These are phyloP conservation scores for Chionis minor DNA, from an alignment of 2,113 vertebrate genomes.

Conservation along the genomic window DNA sequence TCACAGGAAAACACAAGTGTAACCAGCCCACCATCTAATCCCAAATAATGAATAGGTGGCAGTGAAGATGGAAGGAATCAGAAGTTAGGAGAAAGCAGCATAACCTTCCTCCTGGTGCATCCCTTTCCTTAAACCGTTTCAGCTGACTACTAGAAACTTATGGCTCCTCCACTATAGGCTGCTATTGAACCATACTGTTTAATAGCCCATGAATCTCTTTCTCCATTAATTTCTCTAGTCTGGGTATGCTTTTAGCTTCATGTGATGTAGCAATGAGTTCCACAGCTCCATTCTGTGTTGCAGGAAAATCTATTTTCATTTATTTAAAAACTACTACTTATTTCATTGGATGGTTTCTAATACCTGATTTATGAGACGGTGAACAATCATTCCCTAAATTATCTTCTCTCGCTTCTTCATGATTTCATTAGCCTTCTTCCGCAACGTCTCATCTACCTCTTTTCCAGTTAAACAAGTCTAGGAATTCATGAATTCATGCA, in stretches of 20 bases:
- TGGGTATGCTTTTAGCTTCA: not conserved
- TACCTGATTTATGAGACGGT: not conserved
- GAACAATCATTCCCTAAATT: not conserved
- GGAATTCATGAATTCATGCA: conserved; percentile 33
- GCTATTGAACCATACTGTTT: not conserved
- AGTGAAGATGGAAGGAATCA: not conserved
- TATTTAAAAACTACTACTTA: not conserved
- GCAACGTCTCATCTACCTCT: not conserved
- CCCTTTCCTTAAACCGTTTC: not conserved
- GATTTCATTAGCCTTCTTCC: not conserved
- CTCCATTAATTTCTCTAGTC: not conserved
- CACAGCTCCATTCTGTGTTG: not conserved
- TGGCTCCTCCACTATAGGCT: not conserved
- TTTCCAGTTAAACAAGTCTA: not conserved
- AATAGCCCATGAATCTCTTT: not conserved
- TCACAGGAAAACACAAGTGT: not conserved
- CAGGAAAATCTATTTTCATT: not conserved
- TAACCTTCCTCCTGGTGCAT: not conserved
- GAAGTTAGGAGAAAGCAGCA: not conserved
- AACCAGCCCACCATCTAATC: not conserved
- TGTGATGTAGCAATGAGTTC: not conserved
- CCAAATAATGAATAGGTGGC: not conserved
- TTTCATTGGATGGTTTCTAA: not conserved
- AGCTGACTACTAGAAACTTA: not conserved
- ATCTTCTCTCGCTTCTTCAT: not conserved